Conservation (phyloP, 2,797 vertebrate species). For the Sebastes minor region DNA sequence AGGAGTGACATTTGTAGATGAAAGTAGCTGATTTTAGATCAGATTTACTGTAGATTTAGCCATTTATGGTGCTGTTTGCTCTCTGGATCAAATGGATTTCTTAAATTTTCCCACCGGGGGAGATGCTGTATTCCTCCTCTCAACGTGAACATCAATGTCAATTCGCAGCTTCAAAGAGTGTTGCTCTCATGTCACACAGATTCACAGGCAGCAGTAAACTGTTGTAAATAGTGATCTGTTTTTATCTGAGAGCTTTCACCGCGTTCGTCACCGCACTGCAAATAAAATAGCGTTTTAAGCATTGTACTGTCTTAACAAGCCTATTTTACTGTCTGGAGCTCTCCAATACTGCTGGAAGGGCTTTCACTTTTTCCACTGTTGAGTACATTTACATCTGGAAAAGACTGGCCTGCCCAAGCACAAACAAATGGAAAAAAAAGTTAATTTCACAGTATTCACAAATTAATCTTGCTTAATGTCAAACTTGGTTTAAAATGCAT, state of each 20-base stretch:
- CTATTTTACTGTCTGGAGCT: slow-evolving; percentile 52
- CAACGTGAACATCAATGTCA: slow-evolving; percentile 46
- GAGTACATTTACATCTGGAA: slow-evolving; percentile 64
- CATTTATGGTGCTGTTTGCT: slow-evolving; percentile 46
- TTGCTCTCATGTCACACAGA: not conserved
- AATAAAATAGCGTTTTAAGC: slow-evolving; percentile 22
- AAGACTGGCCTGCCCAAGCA: slow-evolving; percentile 14
- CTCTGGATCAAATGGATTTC: slow-evolving; percentile 45
- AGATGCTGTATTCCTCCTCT: slow-evolving; percentile 46
- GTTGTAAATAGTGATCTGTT: not conserved
- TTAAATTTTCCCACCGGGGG: slow-evolving; percentile 27
- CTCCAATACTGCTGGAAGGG: slow-evolving; percentile 20
- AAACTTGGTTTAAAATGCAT: not conserved
- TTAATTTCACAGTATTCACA: slow-evolving; percentile 42
- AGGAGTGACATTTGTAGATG: slow-evolving; percentile 20
- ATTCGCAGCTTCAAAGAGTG: slow-evolving; percentile 34
- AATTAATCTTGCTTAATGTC: slow-evolving; percentile 1
- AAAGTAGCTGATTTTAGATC: slow-evolving; percentile 29
- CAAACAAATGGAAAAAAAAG: slow-evolving; percentile 25
- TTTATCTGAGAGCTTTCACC: not conserved
- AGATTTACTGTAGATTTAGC: slow-evolving; percentile 26
- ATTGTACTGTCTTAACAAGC: slow-evolving; percentile 38
- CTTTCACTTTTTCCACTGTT: slow-evolving; percentile 46
- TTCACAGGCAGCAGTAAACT: not conserved
- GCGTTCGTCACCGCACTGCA: slow-evolving; percentile 14